Evolutionary conservation across 2,113 vertebrate genomes (phyloP).

Genomic region (Aspiorhynchus laticeps): DNA sequence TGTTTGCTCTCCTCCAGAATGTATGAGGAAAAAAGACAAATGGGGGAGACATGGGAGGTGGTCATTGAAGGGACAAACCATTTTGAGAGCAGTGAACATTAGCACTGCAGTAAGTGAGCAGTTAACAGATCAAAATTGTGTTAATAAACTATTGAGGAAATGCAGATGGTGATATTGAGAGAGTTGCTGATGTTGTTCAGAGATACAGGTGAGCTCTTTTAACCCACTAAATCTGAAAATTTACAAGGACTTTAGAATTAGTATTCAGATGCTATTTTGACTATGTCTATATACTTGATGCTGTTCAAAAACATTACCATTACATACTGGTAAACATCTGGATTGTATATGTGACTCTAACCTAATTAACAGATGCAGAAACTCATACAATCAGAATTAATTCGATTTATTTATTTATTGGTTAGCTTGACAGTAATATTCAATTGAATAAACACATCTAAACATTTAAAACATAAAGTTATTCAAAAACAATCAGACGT

Average conservation of each 20-base stretch:
- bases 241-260: too few relatives aligned
- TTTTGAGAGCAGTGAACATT: slow-evolving; percentile 62
- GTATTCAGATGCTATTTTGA: too few relatives aligned
- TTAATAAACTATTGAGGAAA: slow-evolving; percentile 9
- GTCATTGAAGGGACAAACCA: slow-evolving; percentile 62
- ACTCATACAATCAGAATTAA: too few relatives aligned
- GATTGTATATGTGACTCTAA: background rate
- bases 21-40: slow-evolving; percentile 72
- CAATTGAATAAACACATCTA: background rate
- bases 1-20: slow-evolving; percentile 84
- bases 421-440: background rate
- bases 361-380: background rate
- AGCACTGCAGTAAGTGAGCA: background rate
- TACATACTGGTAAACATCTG: background rate
- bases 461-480: background rate
- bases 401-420: too few relatives aligned
- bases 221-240: background rate
- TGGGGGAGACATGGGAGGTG: slow-evolving; percentile 72
- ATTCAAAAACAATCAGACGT: background rate
- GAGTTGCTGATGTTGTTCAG: background rate
- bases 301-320: background rate
- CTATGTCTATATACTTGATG: background rate
- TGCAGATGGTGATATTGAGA: background rate
- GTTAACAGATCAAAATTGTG: background rate
- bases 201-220: slow-evolving; percentile 22